Evolutionary conservation across 2,797 vertebrate species (phyloP).

Genomic region (Falco berigora): DNA sequence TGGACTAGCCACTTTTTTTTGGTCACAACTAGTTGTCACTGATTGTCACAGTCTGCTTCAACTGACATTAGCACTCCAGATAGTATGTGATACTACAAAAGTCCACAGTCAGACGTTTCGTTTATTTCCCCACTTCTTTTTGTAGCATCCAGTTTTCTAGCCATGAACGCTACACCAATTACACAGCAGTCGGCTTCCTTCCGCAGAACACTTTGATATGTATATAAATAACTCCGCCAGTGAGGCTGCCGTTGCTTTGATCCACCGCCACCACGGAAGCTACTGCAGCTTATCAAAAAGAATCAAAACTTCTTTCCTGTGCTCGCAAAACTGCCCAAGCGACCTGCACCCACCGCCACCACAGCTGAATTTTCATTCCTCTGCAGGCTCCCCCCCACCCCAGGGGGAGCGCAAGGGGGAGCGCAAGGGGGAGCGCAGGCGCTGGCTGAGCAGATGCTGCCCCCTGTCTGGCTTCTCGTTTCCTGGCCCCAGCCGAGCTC

Average conservation of each 20-base stretch:
- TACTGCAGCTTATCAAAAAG: not conserved
- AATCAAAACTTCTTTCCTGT: not conserved
- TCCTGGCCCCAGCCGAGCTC: not conserved
- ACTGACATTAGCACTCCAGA: not conserved
- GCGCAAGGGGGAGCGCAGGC: not conserved
- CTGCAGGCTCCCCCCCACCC: accelerated
- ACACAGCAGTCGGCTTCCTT: not conserved
- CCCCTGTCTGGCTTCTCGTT: not conserved
- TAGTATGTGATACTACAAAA: not conserved
- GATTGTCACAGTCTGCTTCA: not conserved
- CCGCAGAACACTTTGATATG: not conserved
- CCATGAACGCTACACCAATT: not conserved
- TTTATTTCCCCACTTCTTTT: not conserved
- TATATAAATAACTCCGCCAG: not conserved
- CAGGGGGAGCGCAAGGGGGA: not conserved
- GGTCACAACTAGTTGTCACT: not conserved
- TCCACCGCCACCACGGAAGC: accelerated
- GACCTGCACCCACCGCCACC: not conserved
- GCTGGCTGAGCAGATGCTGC: not conserved
- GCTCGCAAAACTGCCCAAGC: not conserved
- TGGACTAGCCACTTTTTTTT: not conserved
- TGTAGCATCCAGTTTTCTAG: not conserved
- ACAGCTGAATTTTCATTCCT: not conserved
- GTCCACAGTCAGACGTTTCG: not conserved
- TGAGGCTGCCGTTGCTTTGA: not conserved